Evolutionary conservation across 2,797 vertebrate genomes (phyloP).

Genomic region (Coreius guichenoti): DNA sequence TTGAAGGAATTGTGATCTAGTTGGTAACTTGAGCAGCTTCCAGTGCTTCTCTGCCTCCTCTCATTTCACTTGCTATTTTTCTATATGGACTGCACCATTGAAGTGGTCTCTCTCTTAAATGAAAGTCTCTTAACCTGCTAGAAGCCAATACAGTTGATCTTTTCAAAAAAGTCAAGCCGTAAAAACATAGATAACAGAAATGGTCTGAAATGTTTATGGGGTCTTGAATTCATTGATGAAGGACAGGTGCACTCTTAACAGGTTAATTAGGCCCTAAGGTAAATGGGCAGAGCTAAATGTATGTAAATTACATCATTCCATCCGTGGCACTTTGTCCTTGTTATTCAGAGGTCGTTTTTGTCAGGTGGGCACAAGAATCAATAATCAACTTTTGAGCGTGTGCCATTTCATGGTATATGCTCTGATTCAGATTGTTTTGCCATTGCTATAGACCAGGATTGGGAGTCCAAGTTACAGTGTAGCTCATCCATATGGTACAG

Average conservation of each 20-base stretch:
- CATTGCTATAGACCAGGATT: neutral
- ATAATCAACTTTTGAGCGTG: neutral
- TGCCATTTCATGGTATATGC: neutral
- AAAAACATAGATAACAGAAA: neutral
- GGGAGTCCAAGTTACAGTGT: neutral
- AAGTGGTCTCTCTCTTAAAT: neutral
- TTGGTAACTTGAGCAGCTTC: neutral
- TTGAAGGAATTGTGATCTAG: conserved; percentile 5
- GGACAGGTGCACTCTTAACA: neutral
- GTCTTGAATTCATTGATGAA: neutral
- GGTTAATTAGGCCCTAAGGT: neutral
- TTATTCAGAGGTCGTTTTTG: neutral
- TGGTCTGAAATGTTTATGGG: neutral
- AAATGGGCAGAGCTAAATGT: neutral
- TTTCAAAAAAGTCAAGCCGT: neutral
- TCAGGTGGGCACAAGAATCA: neutral
- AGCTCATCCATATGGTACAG: neutral
- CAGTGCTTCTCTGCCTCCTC: neutral
- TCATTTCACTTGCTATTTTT: neutral
- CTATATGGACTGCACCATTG: neutral
- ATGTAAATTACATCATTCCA: neutral
- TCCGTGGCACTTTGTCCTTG: neutral
- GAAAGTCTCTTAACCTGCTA: neutral
- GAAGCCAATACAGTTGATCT: neutral
- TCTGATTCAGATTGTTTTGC: neutral